Evolutionary conservation across 2,888 invertebrate species (phyloP).

Genomic region (Uloborus plumipes): DNA sequence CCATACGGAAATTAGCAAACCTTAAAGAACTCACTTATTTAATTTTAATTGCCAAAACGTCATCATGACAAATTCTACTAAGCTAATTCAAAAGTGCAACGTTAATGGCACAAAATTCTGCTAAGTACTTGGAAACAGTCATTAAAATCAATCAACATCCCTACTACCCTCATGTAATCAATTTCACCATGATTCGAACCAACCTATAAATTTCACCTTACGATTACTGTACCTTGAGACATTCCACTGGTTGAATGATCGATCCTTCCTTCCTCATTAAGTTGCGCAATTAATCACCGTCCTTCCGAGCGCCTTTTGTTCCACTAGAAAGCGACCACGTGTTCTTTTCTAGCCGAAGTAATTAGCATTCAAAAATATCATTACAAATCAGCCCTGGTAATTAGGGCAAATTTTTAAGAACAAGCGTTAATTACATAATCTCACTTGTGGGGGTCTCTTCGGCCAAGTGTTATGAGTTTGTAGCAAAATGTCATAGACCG

Average conservation of each 20-base stretch:
- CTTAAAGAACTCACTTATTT: no score
- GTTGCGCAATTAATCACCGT: slow-evolving; percentile 30
- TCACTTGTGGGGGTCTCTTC: slow-evolving; percentile 9
- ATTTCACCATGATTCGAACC: no score
- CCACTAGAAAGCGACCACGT: background rate
- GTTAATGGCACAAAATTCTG: no score
- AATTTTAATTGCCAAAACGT: no score
- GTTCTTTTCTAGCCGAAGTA: slow-evolving; percentile 26
- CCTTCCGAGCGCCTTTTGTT: slow-evolving; percentile 19
- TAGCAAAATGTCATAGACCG: slow-evolving; percentile 9
- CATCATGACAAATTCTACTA: no score
- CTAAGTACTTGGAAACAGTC: no score
- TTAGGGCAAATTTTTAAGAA: slow-evolving; percentile 18
- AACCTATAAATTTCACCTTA: no score
- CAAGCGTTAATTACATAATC: slow-evolving; percentile 36
- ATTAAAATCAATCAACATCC: no score
- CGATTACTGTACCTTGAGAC: no score
- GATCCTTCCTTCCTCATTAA: slow-evolving; percentile 6
- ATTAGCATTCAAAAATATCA: slow-evolving; percentile 38
- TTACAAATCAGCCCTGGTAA: slow-evolving; percentile 31
- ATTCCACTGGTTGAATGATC: background rate
- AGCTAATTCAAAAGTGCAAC: no score
- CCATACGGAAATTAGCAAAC: no score
- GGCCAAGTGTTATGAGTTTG: slow-evolving; percentile 31
- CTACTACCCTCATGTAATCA: no score